phyloP scores from a whole-genome alignment of 2,888 invertebrate species.

The Schizaphis graminum region DNA sequence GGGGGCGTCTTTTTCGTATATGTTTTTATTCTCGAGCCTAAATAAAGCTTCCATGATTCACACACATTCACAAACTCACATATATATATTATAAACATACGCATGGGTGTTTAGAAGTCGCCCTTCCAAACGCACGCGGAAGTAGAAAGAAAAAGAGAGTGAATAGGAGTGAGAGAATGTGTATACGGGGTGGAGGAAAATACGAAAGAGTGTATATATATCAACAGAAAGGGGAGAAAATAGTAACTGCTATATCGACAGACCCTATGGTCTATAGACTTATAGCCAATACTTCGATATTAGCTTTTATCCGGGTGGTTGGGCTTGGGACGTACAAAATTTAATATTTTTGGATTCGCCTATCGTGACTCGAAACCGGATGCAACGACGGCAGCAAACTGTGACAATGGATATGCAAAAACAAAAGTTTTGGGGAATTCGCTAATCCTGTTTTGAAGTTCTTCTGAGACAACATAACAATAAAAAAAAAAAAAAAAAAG shows the following conservation, averaged over 20 bases:
- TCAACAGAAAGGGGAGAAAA: conserved; percentile 46
- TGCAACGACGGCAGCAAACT: neutral
- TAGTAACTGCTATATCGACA: conserved; percentile 8
- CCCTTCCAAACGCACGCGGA: conserved; percentile 43
- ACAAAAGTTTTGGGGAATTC: conserved; percentile 37
- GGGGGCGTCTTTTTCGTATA: conserved; percentile 44
- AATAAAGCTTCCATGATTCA: conserved; percentile 57
- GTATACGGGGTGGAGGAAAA: conserved; percentile 18
- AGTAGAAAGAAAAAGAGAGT: conserved; percentile 2
- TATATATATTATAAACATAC: neutral
- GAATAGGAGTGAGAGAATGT: neutral
- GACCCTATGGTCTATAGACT: conserved; percentile 18
- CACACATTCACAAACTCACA: neutral
- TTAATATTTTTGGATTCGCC: conserved; percentile 32
- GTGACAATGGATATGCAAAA: conserved; percentile 4
- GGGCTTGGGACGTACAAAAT: conserved; percentile 21
- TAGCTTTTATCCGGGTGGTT: conserved; percentile 34
- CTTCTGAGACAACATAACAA: neutral
- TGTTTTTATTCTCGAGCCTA: conserved; percentile 44
- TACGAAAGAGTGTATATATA: conserved; percentile 7
- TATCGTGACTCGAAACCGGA: neutral
- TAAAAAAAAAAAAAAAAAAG: neutral
- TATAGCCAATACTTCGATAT: conserved; percentile 41
- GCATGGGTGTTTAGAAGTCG: conserved; percentile 50
- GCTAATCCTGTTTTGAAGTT: conserved; percentile 25